These are phyloP conservation scores for Neuroterus valhalla DNA, from an alignment of 1,140 invertebrate species.

Conservation along the genomic window DNA sequence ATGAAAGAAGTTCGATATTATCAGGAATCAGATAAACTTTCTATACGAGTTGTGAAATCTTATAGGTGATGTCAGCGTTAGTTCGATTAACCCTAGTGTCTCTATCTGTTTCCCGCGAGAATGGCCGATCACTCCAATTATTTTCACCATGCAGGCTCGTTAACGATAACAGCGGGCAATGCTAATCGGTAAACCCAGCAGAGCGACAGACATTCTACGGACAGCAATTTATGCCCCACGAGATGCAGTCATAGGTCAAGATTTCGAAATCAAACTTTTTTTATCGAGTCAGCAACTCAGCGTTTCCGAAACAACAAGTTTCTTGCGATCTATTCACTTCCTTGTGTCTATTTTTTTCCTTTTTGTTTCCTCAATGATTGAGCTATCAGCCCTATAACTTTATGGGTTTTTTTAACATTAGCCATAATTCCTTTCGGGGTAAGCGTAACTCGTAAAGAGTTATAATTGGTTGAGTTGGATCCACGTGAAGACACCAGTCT, in stretches of 20 bases:
- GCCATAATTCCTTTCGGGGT: too few species aligned
- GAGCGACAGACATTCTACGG: slow-evolving; percentile 18
- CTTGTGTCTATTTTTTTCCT: background rate
- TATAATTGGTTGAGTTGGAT: too few species aligned
- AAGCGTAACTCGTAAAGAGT: too few species aligned
- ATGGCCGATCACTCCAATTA: slow-evolving; percentile 26
- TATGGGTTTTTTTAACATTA: too few species aligned
- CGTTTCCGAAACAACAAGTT: background rate
- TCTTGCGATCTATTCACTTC: slow-evolving; percentile 2
- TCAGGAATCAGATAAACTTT: slow-evolving; percentile 12
- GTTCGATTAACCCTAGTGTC: slow-evolving; percentile 24
- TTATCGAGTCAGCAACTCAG: slow-evolving; percentile 13
- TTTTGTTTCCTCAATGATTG: background rate
- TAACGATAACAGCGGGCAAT: slow-evolving; percentile 30
- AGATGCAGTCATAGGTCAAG: slow-evolving; percentile 13
- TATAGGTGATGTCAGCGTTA: slow-evolving; percentile 1
- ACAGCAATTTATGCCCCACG: slow-evolving; percentile 24
- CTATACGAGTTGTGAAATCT: slow-evolving; percentile 15
- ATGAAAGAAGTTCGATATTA: slow-evolving; percentile 12
- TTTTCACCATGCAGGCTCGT: slow-evolving; percentile 21
- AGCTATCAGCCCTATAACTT: too few species aligned
- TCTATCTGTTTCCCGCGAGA: slow-evolving; percentile 20
- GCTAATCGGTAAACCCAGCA: slow-evolving; percentile 7
- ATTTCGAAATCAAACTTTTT: slow-evolving; percentile 22
- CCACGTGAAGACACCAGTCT: too few species aligned